Evolutionary conservation across 2,113 vertebrate species (phyloP).

Genomic region (Erythrocercus mccallii): DNA sequence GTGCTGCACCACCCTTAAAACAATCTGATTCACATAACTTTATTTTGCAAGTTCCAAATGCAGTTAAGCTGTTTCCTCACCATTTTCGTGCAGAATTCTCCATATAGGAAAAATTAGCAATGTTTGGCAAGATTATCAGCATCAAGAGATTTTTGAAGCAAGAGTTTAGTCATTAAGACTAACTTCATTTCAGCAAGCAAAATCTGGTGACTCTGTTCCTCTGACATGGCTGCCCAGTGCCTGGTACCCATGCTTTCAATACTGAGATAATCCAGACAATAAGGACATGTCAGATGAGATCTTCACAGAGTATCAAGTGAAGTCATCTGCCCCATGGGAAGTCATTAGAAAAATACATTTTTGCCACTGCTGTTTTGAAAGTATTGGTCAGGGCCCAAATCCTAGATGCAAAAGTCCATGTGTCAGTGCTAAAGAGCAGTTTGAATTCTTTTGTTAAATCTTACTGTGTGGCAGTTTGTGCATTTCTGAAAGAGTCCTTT

Average conservation of each 20-base stretch:
- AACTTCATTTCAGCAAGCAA: not conserved
- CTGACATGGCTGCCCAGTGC: not conserved
- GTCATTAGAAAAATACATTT: not conserved
- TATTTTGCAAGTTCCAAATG: not conserved
- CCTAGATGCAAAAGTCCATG: not conserved
- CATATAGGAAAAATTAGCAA: not conserved
- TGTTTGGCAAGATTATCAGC: not conserved
- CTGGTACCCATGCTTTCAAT: not conserved
- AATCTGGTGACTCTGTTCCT: not conserved
- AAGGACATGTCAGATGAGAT: not conserved
- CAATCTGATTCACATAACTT: not conserved
- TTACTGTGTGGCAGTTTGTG: not conserved
- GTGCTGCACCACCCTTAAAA: not conserved
- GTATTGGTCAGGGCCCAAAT: not conserved
- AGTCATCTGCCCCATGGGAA: not conserved
- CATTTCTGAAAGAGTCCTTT: not conserved
- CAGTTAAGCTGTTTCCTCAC: not conserved
- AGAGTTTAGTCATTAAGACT: not conserved
- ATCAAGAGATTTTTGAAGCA: not conserved
- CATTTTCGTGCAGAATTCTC: not conserved
- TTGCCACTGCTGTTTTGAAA: not conserved
- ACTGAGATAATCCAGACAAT: not conserved
- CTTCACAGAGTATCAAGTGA: not conserved
- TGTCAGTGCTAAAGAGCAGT: not conserved
- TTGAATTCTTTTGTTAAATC: not conserved